phyloP scores from a whole-genome alignment of 2,797 vertebrate species.

The Chlorospingus semifuscus region DNA sequence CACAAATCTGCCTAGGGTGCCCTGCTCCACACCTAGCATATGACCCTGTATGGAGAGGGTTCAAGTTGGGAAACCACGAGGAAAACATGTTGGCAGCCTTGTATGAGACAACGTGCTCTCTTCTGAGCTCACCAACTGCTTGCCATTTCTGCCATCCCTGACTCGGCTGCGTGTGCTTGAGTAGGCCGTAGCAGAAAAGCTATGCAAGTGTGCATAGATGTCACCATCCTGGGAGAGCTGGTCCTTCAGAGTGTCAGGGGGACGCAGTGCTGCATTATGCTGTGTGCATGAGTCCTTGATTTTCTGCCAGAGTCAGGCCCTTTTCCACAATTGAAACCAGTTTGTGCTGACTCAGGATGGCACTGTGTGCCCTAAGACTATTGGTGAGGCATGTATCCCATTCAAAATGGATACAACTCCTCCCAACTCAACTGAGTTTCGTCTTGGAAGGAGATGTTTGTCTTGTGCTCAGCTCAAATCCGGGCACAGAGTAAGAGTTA shows the following conservation, averaged over 20 bases:
- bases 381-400: rapidly evolving
- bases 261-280: neutral
- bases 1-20: neutral
- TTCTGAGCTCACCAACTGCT: neutral
- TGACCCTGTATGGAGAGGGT: neutral
- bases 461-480: neutral
- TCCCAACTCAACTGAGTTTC: neutral
- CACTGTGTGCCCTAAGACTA: neutral
- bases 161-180: neutral
- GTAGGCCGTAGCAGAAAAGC: neutral
- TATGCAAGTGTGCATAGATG: neutral
- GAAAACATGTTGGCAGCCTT: neutral
- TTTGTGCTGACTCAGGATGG: neutral
- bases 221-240: neutral
- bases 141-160: neutral
- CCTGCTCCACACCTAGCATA: neutral
- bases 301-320: neutral
- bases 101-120: rapidly evolving
- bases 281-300: neutral
- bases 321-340: neutral
- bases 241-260: neutral
- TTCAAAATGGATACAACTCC: neutral
- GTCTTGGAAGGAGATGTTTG: neutral
- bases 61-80: neutral
- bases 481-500: neutral